Evolutionary conservation across 2,113 vertebrate genomes (phyloP), one percentile per base, ranked within the genome.

Genomic region (Ciconia stormi): DNA sequence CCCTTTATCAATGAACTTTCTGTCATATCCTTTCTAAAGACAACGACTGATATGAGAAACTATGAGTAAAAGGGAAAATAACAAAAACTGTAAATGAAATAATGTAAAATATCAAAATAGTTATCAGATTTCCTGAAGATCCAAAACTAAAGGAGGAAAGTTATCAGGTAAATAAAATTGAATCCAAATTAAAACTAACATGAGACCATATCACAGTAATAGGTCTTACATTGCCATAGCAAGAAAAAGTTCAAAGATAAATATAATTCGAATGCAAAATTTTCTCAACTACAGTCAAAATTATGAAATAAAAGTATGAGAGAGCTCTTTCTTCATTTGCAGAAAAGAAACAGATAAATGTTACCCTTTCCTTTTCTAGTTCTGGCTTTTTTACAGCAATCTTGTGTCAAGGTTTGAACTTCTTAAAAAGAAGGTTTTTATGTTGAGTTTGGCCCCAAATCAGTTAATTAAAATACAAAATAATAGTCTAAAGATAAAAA

Each of bases 111-210:
- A 91, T 40, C 78, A 96, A 96, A 96, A 96, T 32, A 97, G 96
- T 95, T 97, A 97, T 96, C 96, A 97, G 97, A 97, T 82, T 95
- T 92, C 87, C 86, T 92, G 93, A 91, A 50, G 84, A 96, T 96
- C 82, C 96, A 93, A 95, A 96, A 97, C 95, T 97, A 91, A 94
- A 92, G 77, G 93, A 98, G 92, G 87, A 98, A 98, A 98, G 97
- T 98, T 98, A 98, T 98, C 98, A 98, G 98, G 91, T 84, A 96
- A 96, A 93, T 92, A 87, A 93, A 96, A 95, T 90, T 95, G 92
- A 96, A 42, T 97, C 81, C 95, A 59, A 97, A 97, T 97, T 96
- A 97, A 97, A 98, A 97, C 89, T 95, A 95, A 95, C 90, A 96
- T 84, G 95, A 97, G 97, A 86, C 73, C 18, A 0, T 74, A 66